These are phyloP conservation scores for Dicrostonyx torquatus DNA, from an alignment of 2,797 vertebrate species.

Conservation along the genomic window DNA sequence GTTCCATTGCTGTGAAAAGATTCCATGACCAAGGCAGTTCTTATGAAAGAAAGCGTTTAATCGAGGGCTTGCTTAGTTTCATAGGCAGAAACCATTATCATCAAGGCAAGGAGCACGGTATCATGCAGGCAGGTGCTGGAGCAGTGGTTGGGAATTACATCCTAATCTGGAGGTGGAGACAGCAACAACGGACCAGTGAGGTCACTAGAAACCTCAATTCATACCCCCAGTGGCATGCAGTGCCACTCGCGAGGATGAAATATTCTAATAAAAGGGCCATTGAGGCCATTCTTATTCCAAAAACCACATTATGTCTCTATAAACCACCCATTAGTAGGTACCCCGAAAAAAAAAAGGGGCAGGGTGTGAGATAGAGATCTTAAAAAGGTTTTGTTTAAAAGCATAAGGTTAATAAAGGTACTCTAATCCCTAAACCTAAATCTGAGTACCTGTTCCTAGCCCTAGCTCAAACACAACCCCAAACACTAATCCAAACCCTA, in stretches of 20 bases:
- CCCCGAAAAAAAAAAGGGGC: background rate
- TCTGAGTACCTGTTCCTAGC: too few relatives aligned
- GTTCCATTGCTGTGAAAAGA: background rate
- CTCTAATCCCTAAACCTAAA: background rate
- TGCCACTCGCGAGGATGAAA: too few relatives aligned
- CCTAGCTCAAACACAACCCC: too few relatives aligned
- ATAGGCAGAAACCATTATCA: background rate
- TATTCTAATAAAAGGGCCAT: background rate
- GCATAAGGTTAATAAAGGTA: background rate
- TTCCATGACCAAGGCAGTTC: background rate
- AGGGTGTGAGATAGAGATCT: background rate
- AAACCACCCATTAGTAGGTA: accelerated
- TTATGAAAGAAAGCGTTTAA: background rate
- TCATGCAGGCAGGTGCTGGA: background rate
- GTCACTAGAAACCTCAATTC: background rate
- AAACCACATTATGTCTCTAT: background rate
- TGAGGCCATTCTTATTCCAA: background rate
- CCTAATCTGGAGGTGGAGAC: background rate
- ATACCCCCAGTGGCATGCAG: background rate
- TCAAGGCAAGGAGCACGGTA: background rate
- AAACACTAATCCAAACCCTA: too few relatives aligned
- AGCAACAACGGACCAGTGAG: too few relatives aligned
- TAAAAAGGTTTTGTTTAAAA: background rate
- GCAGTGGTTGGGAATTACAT: too few relatives aligned
- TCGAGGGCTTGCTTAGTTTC: background rate